phyloP scores from a whole-genome alignment of 2,888 invertebrate genomes.

The Tipula unca region DNA sequence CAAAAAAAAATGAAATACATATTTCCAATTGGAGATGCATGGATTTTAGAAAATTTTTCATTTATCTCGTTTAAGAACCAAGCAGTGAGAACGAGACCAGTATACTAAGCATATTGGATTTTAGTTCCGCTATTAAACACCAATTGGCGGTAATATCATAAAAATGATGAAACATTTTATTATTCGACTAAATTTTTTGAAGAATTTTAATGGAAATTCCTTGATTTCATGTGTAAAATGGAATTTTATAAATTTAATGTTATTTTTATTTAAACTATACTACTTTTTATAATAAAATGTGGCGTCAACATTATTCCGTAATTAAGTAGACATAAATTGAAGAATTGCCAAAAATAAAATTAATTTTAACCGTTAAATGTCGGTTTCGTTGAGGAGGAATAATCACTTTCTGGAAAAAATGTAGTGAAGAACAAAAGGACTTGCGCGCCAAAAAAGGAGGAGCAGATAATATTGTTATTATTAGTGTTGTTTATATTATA shows the following conservation, averaged over 20 bases:
- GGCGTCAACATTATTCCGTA: not conserved
- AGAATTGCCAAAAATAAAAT: not conserved
- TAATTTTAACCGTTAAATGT: not conserved
- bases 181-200: not conserved
- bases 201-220: constrained; percentile 8
- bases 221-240: not conserved
- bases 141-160: not conserved
- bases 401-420: not conserved
- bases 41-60: not conserved
- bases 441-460: constrained; percentile 18
- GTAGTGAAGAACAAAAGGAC: not conserved
- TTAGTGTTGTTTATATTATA: not conserved
- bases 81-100: not conserved
- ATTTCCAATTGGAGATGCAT: constrained; percentile 8
- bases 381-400: too few species aligned
- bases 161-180: not conserved
- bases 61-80: not conserved
- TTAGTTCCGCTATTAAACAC: not conserved
- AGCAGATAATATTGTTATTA: not conserved
- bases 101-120: not conserved
- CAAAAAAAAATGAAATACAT: not conserved
- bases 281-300: not conserved
- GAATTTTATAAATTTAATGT: not conserved
- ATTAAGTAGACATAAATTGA: not conserved
- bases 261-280: not conserved